Evolutionary conservation across 2,113 vertebrate genomes (phyloP), one percentile per base, ranked within the genome.

Genomic region (Columba janthina): DNA sequence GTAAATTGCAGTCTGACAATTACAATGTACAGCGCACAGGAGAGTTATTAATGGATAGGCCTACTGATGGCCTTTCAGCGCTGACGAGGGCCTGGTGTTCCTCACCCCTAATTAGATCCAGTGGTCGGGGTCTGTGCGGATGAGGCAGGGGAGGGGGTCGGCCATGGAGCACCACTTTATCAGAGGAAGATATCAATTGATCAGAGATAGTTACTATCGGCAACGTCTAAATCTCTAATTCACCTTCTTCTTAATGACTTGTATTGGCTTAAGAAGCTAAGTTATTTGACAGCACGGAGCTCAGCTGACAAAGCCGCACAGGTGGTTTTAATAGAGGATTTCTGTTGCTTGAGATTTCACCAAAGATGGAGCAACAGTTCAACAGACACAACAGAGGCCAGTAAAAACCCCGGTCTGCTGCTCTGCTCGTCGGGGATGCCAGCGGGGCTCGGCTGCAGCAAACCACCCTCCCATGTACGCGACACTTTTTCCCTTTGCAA

Each of bases 1-100:
- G 98, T 98, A 98, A 98, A 98, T 98, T 98, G 98, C 98, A 97
- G 98, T 97, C 98, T 98, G 98, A 98, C 98, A 98, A 98, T 98
- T 98, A 99, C 98, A 99, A 98, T 98, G 98, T 98, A 94, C 98
- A 98, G 98, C 97, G 98, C 98, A 98, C 98, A 94, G 72, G 97
- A 97, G 97, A 98, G 98, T 98, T 99, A 99, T 99, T 99, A 98
- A 98, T 99, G 98, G 98, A 96, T 96, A 97, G 96, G 97, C 97
- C 98, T 98, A 98, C 98, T 97, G 98, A 99, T 98, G 98, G 98
- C 98, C 98, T 98, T 98, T 99, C 98, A 98, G 98, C 98, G 84
- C 97, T 95, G 96, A 89, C 96, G 93, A 71, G 96, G 96, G 97
- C 98, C 99, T 98, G 98, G 96, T 94, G 98, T 98, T 98, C 98